Evolutionary conservation across 2,113 vertebrate species (phyloP).

Genomic region (Cichladusa arquata): DNA sequence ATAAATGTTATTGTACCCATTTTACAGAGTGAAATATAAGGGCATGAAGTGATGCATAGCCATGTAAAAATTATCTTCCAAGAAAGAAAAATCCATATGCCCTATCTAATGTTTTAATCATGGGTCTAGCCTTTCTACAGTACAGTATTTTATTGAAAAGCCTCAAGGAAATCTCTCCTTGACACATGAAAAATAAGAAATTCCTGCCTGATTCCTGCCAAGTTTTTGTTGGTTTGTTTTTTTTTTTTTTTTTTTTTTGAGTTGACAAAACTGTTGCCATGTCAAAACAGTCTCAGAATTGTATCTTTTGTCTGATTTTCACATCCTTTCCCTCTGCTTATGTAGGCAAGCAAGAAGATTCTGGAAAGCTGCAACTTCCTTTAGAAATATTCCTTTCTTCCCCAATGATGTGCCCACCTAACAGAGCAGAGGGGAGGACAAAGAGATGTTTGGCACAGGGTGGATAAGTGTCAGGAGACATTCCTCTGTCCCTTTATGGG

Average conservation of each 20-base stretch:
- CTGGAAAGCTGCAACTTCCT: neutral
- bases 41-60: neutral
- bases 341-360: neutral
- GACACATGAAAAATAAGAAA: neutral
- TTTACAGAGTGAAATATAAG: neutral
- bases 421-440: neutral
- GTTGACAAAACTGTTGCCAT: neutral
- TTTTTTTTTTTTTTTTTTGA: neutral
- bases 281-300: neutral
- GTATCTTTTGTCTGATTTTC: neutral
- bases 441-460: neutral
- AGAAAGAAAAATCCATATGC: neutral
- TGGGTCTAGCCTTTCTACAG: neutral
- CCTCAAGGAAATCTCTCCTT: neutral
- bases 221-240: too few relatives aligned
- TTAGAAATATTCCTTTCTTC: neutral
- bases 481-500: conserved; percentile 3
- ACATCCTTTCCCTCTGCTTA: neutral
- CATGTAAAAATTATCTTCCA: neutral
- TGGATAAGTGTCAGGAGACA: neutral
- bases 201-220: neutral
- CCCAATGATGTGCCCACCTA: neutral
- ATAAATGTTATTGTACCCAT: neutral
- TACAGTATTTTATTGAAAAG: neutral
- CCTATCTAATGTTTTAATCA: neutral